phyloP scores from a whole-genome alignment of 2,113 vertebrate genomes.

The Grallaria varia region DNA sequence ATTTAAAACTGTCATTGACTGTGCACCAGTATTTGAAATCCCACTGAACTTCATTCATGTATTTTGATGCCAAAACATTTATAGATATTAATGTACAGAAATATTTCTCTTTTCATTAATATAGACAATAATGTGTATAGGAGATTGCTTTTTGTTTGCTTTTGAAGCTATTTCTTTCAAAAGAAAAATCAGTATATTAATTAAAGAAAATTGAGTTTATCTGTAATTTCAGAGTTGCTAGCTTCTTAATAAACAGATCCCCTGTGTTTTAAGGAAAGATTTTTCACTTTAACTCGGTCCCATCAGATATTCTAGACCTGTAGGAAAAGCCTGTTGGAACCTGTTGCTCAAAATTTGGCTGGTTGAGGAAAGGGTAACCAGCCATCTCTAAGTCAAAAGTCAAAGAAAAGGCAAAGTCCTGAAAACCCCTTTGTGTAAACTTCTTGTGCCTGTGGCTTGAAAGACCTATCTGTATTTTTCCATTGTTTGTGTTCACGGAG shows the following conservation, averaged over 20 bases:
- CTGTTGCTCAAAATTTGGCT: neutral
- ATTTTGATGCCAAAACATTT: neutral
- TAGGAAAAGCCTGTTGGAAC: conserved; percentile 22
- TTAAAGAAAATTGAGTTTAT: neutral
- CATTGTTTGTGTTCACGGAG: conserved; percentile 20
- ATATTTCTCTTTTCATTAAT: neutral
- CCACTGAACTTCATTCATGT: neutral
- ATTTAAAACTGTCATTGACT: neutral
- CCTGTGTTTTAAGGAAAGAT: neutral
- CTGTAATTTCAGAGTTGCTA: neutral
- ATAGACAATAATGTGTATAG: neutral
- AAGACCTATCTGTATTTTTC: conserved; percentile 26
- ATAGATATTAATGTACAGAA: neutral
- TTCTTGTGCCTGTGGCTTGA: neutral
- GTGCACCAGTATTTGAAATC: neutral
- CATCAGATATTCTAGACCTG: conserved; percentile 24
- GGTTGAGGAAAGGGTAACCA: neutral
- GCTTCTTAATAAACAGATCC: neutral
- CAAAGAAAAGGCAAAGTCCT: neutral
- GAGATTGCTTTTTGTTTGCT: neutral
- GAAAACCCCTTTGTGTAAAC: neutral
- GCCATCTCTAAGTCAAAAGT: neutral
- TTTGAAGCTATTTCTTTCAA: neutral
- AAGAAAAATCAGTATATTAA: neutral
- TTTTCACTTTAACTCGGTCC: conserved; percentile 2